A percentile compares a stretch with the other conserved stretches of the same genome.
These are phyloP conservation scores for Heterotilapia buettikoferi DNA, from an alignment of 2,113 vertebrate genomes.

Conservation along the genomic window DNA sequence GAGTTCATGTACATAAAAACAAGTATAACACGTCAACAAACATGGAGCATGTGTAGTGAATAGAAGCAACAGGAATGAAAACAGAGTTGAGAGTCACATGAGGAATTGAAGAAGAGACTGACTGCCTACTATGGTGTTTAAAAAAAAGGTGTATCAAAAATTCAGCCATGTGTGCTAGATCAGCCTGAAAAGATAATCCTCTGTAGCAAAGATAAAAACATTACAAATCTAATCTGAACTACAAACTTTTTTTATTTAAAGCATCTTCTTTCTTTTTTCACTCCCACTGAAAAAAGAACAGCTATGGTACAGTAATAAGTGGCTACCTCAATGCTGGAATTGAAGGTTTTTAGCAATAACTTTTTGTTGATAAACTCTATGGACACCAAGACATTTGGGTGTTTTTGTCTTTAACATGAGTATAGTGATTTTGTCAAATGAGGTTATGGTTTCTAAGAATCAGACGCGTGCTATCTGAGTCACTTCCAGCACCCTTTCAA, in stretches of 20 bases:
- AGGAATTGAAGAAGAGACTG: slow-evolving; percentile 20
- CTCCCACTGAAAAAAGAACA: not conserved
- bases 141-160: slow-evolving; percentile 22
- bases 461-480: not conserved
- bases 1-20: slow-evolving; percentile 68
- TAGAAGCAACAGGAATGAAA: slow-evolving; percentile 13
- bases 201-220: not conserved
- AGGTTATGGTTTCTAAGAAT: not conserved
- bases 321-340: not conserved
- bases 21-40: slow-evolving; percentile 59
- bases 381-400: not conserved
- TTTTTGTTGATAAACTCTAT: not conserved
- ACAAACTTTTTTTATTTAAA: not conserved
- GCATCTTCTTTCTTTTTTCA: not conserved
- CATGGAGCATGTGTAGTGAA: slow-evolving; percentile 43
- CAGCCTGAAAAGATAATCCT: slow-evolving; percentile 7
- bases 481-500: not conserved
- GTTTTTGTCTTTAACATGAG: not conserved
- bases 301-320: not conserved
- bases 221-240: not conserved
- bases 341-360: not conserved
- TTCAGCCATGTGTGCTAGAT: slow-evolving; percentile 6
- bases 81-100: slow-evolving; percentile 1
- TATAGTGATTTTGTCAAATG: not conserved
- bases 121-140: not conserved